Conservation (phyloP, 2,113 vertebrate genomes). For the Nycticebus coucang region DNA sequence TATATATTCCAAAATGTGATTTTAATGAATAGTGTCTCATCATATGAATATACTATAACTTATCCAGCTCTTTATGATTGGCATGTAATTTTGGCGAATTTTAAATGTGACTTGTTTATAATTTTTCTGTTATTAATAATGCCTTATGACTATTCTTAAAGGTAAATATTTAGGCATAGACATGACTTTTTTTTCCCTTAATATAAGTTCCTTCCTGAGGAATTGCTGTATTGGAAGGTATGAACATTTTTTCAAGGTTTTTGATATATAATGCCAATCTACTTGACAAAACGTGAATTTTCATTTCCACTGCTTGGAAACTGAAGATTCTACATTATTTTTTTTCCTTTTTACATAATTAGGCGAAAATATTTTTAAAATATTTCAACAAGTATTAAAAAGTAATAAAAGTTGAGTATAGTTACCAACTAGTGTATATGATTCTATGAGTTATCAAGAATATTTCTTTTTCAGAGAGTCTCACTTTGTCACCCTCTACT, state of each 20-base stretch:
- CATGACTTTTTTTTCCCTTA: neutral
- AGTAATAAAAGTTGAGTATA: neutral
- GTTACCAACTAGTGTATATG: neutral
- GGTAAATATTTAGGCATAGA: neutral
- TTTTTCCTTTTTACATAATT: slow-evolving; percentile 2
- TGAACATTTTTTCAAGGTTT: neutral
- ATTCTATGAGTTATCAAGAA: neutral
- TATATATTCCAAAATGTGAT: slow-evolving; percentile 15
- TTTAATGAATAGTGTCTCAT: slow-evolving; percentile 17
- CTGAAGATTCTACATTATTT: neutral
- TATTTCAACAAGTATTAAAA: neutral
- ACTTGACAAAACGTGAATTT: neutral
- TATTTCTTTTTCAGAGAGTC: neutral
- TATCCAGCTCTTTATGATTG: neutral
- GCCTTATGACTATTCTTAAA: neutral
- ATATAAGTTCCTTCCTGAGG: neutral
- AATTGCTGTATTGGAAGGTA: slow-evolving; percentile 7
- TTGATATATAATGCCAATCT: neutral
- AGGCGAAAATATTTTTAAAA: neutral
- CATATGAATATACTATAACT: neutral
- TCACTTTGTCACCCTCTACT: no score
- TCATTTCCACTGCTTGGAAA: neutral
- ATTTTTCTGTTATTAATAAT: slow-evolving; percentile 20
- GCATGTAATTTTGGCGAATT: neutral
- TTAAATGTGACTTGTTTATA: neutral